These are phyloP conservation scores for Propithecus deckenii DNA, from an alignment of 2,797 vertebrate genomes.

Conservation along the genomic window DNA sequence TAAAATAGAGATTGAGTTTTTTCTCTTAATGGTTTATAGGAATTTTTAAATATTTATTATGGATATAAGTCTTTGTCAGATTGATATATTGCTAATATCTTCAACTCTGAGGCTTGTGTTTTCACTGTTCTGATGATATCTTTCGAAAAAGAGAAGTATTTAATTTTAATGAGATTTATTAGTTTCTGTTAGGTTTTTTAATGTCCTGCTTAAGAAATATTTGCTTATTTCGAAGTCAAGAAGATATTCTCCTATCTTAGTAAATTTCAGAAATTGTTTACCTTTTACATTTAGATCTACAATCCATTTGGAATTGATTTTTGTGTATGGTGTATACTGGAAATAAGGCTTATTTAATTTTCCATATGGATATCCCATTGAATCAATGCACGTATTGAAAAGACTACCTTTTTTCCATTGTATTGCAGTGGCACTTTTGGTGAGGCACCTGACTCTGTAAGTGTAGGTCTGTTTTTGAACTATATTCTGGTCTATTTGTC, in stretches of 20 bases:
- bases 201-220: background rate
- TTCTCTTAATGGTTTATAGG: background rate
- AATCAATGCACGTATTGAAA: background rate
- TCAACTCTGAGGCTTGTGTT: background rate
- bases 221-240: background rate
- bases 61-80: background rate
- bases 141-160: background rate
- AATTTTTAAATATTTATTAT: background rate
- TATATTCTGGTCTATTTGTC: background rate
- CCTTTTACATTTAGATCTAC: background rate
- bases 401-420: background rate
- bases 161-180: background rate
- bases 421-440: background rate
- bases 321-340: background rate
- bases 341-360: background rate
- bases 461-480: background rate
- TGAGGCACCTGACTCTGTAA: background rate
- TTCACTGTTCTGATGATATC: background rate
- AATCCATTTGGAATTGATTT: background rate
- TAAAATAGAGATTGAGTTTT: background rate
- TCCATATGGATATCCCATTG: background rate
- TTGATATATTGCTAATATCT: background rate
- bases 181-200: background rate
- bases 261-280: background rate
- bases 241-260: background rate